phyloP scores from a whole-genome alignment of 1,140 invertebrate genomes.

The Radopholus similis region DNA sequence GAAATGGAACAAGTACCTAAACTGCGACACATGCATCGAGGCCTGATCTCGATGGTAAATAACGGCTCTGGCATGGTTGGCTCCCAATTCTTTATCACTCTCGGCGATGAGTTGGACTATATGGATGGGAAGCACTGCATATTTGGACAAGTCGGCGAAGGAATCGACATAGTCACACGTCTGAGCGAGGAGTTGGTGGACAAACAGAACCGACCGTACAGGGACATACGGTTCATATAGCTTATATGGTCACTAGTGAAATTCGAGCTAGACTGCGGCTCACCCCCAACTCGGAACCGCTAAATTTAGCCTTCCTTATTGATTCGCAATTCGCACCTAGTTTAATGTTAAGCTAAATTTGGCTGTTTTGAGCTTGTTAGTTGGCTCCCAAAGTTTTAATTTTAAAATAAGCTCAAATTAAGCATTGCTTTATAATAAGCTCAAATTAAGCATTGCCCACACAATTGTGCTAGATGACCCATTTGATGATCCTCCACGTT shows the following conservation, averaged over 20 bases:
- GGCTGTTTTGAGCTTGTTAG: too few relatives aligned
- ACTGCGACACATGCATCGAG: constrained; percentile 80
- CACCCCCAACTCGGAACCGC: too few relatives aligned
- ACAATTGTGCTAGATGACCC: constrained; percentile 95
- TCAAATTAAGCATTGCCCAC: constrained; percentile 76
- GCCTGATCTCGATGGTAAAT: constrained; percentile 90
- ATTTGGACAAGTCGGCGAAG: constrained; percentile 91
- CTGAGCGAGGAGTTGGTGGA: constrained; percentile 93
- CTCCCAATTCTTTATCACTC: constrained; percentile 89
- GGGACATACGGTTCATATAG: constrained; percentile 73
- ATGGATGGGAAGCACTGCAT: constrained; percentile 89
- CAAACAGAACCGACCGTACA: constrained; percentile 80
- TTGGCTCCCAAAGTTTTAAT: too few relatives aligned
- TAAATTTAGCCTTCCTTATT: too few relatives aligned
- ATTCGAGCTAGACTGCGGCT: too few relatives aligned
- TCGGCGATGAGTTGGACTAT: constrained; percentile 81
- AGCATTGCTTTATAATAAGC: constrained; percentile 67
- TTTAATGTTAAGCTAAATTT: neutral
- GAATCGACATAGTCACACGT: constrained; percentile 78
- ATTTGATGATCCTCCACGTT: constrained; percentile 77
- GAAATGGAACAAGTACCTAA: constrained; percentile 83
- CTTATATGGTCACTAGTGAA: too few relatives aligned
- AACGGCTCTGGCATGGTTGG: constrained; percentile 86
- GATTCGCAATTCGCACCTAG: too few relatives aligned
- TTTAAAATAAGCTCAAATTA: neutral